Base-by-base conservation (phyloP, 2,888 invertebrate genomes). In the Hylaea fasciaria region DNA sequence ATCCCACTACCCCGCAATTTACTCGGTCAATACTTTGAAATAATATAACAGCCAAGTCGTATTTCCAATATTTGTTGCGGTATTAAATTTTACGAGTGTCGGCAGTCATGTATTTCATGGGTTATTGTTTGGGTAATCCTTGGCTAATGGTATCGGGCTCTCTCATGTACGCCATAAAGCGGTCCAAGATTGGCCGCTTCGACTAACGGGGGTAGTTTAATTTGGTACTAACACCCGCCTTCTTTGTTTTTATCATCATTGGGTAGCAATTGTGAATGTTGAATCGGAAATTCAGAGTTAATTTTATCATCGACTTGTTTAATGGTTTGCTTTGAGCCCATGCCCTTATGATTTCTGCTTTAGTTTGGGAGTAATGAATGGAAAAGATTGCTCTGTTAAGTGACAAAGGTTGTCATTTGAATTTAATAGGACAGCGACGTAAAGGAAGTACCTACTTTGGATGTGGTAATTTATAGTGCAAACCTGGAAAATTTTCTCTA, bases 51-150 rank as follows among this genome's bases (percentile, higher is more conserved):
- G 52, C 51, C 71, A 77, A 75, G 74, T 73, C 70, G 75, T 76
- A 72, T 80, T 78, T 81, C 77, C 81, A 81, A 82, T 85, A 81
- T 79, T 79, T 80, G 81, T 81, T 71, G 74, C 64, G 69, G 72
- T 75, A 78, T 83, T 80, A 83, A 83, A 78, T 69, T 85, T 85
- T 83, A 85, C 68, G 81, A 78, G 64, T 69, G 60, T 74, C 68
- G 64, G 68, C 75, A 73, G 72, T 72, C 68, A 78, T 77, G 73
- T 76, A 76, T 81, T 81, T 79, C 77, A 77, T 71, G 72, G 69
- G 72, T 75, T 77, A 79, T 80, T 80, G 77, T 78, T 76, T 70
- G 65, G 68, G 71, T 74, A 77, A 76, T 77, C 67, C 70, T 72
- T 65, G 62, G 58, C 60, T 73, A 76, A 74, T 76, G 65, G 70